Evolutionary conservation across 2,888 invertebrate genomes (phyloP), one percentile per base, ranked within the genome.

Genomic region (Dynastes hyllus): DNA sequence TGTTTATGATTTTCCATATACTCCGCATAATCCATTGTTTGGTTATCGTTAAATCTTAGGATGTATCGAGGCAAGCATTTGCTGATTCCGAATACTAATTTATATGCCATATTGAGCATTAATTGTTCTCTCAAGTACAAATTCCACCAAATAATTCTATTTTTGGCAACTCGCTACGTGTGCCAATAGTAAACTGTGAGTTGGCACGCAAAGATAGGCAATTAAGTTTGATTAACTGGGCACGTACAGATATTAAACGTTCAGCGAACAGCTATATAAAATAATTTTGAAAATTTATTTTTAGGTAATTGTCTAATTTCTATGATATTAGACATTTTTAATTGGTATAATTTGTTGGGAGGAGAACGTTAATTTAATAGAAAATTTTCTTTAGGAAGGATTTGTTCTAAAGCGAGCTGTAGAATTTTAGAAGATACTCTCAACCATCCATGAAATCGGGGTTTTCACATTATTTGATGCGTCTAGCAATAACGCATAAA

Each of bases 41-140:
- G 73, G 45, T 61, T 75, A 75, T 75, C 73, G 45, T 61, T 75
- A 75, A 45, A 61, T 75, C 73, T 75, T 22, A 22, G 32, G 55
- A 11, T 63, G 73, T 69, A 75, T 32, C 45, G 22, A 45, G 29
- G 73, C 45, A 27, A 61, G 45, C 45, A 61, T 75, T 75, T 63
- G 45, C 73, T 61, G 50, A 75, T 61, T 75, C 61, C 73, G 61
- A 45, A 6, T n/a, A 75, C 13, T 75, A 75, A 75, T 75, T 75
- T 75, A 75, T 75, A 63, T 75, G 73, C 73, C 73, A 61, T 75
- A 75, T 75, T 75, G 73, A 75, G 61, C 73, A 61, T 61, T 61
- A 75, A 75, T 75, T 75, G 61, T 75, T 45, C 61, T 40, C 61
- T 45, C 61, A 75, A 27, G 50, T 45, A 75, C 73, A 63, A 61